Percentiles rank a stretch among this genome's conserved stretches.
phyloP scores from a whole-genome alignment of 64 coral and sea anemone species.

The Montipora efflorescens region DNA sequence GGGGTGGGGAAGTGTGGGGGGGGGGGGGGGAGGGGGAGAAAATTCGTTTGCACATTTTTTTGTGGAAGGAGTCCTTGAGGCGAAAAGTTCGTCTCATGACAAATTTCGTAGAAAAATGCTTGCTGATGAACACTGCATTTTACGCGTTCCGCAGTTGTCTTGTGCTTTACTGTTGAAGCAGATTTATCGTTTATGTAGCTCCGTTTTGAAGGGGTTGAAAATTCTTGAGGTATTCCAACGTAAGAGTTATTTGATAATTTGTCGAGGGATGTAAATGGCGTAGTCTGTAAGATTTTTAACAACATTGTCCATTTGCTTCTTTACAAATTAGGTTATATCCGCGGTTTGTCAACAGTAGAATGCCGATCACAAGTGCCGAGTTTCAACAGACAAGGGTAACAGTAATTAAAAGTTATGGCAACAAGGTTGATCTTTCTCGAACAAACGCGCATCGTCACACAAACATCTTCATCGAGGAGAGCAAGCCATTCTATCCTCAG shows the following conservation, averaged over 20 bases:
- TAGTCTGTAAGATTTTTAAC: too few species aligned
- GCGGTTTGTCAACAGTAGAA: neutral
- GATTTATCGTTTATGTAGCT: too few species aligned
- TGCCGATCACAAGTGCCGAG: neutral
- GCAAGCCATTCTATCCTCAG: neutral
- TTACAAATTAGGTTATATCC: neutral
- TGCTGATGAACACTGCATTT: neutral
- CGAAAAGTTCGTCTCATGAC: neutral
- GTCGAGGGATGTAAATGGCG: too few species aligned
- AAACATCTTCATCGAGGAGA: conserved; percentile 42
- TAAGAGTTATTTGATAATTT: too few species aligned
- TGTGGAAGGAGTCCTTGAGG: neutral
- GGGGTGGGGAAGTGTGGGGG: too few species aligned
- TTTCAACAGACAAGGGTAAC: neutral
- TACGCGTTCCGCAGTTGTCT: neutral
- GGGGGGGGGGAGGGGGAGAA: too few species aligned
- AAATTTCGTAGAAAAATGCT: neutral
- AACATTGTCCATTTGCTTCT: neutral
- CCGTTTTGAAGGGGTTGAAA: too few species aligned
- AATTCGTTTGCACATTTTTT: neutral
- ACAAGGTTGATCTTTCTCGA: neutral
- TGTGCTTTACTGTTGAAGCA: too few species aligned
- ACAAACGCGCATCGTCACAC: neutral
- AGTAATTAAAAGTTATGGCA: neutral
- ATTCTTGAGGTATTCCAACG: too few species aligned